Percentiles rank a stretch among this genome's conserved stretches.
Conservation (phyloP, 2,888 invertebrate genomes). For the Neocrepidodera transversa region DNA sequence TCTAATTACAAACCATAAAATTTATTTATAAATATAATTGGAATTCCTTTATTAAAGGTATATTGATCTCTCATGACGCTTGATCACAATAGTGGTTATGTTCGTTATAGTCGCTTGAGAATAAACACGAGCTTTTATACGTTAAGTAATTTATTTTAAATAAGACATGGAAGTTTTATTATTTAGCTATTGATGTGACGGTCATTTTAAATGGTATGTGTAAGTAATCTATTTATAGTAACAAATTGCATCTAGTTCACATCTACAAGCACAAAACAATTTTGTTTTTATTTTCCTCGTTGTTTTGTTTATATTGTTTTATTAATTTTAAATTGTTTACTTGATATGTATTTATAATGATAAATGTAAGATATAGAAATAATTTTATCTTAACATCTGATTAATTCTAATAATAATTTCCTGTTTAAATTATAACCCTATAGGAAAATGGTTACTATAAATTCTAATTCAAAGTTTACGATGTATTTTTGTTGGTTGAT, state of each 20-base stretch:
- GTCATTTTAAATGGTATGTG: not conserved
- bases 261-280: conserved; percentile 11
- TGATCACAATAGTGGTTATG: conserved; percentile 9
- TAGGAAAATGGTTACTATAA: too few relatives aligned
- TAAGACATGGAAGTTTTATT: conserved; percentile 7
- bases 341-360: too few relatives aligned
- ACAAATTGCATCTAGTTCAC: conserved; percentile 13
- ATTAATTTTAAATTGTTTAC: too few relatives aligned
- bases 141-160: too few relatives aligned
- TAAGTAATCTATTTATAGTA: conserved; percentile 21
- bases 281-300: conserved; percentile 5
- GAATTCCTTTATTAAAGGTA: not conserved
- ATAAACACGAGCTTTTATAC: not conserved
- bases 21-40: not conserved
- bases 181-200: conserved; percentile 6
- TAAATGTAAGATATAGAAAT: too few relatives aligned
- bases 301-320: conserved; percentile 13
- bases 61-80: conserved; percentile 4
- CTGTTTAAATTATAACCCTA: too few relatives aligned
- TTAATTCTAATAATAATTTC: too few relatives aligned
- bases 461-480: too few relatives aligned
- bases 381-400: too few relatives aligned
- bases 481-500: too few relatives aligned
- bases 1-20: not conserved
- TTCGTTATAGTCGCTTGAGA: not conserved